Evolutionary conservation across 2,113 vertebrate species (phyloP).

Genomic region (Chaetodon trifascialis): DNA sequence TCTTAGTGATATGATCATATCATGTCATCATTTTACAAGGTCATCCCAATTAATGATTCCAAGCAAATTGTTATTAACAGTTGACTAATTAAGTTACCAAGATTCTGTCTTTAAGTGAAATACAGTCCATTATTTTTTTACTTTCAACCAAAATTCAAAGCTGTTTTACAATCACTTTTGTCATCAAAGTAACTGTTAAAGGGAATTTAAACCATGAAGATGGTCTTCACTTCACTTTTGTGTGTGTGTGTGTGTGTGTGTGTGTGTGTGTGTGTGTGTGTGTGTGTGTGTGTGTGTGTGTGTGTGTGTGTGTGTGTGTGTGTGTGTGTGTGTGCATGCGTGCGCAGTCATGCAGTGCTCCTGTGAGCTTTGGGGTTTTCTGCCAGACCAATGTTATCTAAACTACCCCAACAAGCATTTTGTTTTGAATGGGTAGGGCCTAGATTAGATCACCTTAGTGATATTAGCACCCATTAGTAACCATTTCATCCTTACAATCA

Average conservation of each 20-base stretch:
- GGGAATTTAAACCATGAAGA: background rate
- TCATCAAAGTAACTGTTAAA: background rate
- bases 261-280: conserved; percentile 22
- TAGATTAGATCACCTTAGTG: conserved; percentile 53
- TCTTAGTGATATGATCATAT: background rate
- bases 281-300: conserved; percentile 35
- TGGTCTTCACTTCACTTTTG: too few relatives aligned
- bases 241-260: conserved; percentile 44
- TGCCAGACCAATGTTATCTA: conserved; percentile 59
- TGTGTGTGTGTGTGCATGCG: conserved; percentile 30
- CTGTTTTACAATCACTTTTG: background rate
- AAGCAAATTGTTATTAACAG: background rate
- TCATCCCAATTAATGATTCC: background rate
- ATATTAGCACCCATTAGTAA: conserved; percentile 45
- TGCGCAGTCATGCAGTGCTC: conserved; percentile 15
- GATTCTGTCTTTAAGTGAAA: background rate
- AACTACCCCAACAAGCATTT: conserved; percentile 56
- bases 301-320: conserved; percentile 47
- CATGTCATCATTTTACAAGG: background rate
- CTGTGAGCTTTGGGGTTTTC: conserved; percentile 25
- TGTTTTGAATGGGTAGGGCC: conserved; percentile 33
- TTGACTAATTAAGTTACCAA: background rate
- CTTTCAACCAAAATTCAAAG: background rate
- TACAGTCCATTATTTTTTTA: background rate
- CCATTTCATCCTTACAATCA: conserved; percentile 10